Evolutionary conservation across 2,888 invertebrate species (phyloP).

Genomic region (Salticus scenicus): DNA sequence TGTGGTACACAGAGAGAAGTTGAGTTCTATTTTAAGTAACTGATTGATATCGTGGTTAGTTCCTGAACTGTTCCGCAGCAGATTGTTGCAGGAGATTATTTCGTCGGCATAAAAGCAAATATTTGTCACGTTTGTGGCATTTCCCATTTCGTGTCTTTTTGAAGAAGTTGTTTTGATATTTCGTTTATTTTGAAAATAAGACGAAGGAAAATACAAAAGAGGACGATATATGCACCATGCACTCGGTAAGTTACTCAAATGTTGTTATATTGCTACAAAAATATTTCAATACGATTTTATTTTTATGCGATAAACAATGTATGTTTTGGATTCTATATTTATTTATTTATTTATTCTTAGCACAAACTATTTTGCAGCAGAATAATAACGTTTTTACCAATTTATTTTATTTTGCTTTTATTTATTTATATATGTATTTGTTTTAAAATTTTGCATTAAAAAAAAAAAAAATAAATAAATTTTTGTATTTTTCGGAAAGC

Average conservation of each 20-base stretch:
- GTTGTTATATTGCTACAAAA: too few relatives aligned
- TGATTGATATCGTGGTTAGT: neutral
- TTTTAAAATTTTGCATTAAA: too few relatives aligned
- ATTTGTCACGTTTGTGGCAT: conserved; percentile 8
- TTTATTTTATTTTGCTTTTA: too few relatives aligned
- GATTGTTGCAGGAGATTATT: neutral
- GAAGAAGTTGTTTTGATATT: conserved; percentile 4
- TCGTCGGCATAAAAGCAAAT: neutral
- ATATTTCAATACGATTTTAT: too few relatives aligned
- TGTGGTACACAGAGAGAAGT: neutral
- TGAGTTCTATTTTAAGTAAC: conserved; percentile 12
- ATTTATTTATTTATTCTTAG: too few relatives aligned
- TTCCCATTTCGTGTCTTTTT: neutral
- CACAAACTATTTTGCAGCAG: too few relatives aligned
- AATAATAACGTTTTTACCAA: too few relatives aligned
- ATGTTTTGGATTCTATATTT: too few relatives aligned
- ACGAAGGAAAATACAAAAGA: neutral
- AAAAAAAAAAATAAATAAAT: too few relatives aligned
- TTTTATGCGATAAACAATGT: too few relatives aligned
- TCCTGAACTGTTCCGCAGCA: conserved; percentile 9
- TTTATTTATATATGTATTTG: too few relatives aligned
- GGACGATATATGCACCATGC: neutral
- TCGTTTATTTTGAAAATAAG: neutral
- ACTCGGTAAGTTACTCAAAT: neutral
- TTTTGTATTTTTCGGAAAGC: too few relatives aligned